Conservation (phyloP, 1,140 invertebrate genomes). For the Drosophila kanapiae region DNA sequence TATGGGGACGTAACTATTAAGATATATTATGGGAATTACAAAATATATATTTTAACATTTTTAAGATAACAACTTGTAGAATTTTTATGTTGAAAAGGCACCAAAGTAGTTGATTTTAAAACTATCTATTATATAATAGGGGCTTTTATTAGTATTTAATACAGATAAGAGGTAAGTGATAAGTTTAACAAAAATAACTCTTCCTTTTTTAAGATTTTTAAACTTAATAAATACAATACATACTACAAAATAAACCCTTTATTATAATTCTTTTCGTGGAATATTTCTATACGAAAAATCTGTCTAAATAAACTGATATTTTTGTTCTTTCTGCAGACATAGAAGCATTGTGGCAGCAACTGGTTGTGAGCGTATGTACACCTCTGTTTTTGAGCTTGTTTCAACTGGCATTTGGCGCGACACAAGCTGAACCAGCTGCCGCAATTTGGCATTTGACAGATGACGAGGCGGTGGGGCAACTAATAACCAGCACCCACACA, state of each 20-base stretch:
- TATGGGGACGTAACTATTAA: fast-evolving
- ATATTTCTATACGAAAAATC: neutral
- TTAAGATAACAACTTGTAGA: no score
- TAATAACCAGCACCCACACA: conserved; percentile 46
- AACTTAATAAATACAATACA: no score
- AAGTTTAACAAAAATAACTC: no score
- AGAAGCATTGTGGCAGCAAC: conserved; percentile 55
- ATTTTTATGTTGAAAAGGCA: no score
- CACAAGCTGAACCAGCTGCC: conserved; percentile 51
- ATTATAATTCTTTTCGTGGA: no score
- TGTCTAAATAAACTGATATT: fast-evolving
- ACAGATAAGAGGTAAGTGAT: no score
- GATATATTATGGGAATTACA: no score
- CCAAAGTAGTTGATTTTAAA: no score
- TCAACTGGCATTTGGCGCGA: conserved; percentile 54
- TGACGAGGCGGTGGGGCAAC: conserved; percentile 59
- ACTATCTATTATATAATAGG: no score
- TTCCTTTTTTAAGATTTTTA: no score
- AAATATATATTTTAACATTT: neutral
- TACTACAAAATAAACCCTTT: no score
- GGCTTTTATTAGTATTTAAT: no score
- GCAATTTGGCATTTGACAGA: conserved; percentile 71
- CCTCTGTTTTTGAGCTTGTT: conserved; percentile 32
- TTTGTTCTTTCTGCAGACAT: neutral
- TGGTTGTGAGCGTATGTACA: conserved; percentile 37